phyloP scores from a whole-genome alignment of 2,888 invertebrate genomes.

The Caenorhabditis sinica region DNA sequence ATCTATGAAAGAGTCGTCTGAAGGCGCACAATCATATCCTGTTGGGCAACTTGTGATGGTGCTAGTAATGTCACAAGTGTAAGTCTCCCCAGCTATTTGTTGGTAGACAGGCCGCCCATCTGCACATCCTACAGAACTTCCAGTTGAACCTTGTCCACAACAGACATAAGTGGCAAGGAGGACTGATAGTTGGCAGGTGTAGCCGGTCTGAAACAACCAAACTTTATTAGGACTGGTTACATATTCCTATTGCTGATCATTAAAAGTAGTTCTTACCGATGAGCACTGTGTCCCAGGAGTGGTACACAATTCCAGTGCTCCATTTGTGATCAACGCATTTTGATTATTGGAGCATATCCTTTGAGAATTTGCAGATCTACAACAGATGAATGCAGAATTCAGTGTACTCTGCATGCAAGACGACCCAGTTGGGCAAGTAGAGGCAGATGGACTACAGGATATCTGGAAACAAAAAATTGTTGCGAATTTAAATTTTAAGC shows the following conservation, averaged over 20 bases:
- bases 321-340: constrained; percentile 78
- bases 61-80: constrained; percentile 67
- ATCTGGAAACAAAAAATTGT: no score
- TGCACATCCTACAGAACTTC: constrained; percentile 72
- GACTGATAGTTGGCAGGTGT: constrained; percentile 80
- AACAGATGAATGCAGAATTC: constrained; percentile 66
- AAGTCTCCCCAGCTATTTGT: constrained; percentile 77
- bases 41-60: constrained; percentile 76
- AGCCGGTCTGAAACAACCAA: constrained; percentile 76
- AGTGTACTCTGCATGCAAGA: constrained; percentile 73
- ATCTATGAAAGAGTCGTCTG: constrained; percentile 70
- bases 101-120: constrained; percentile 80
- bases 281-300: constrained; percentile 78
- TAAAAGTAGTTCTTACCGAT: constrained; percentile 22
- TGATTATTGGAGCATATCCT: constrained; percentile 80
- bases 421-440: constrained; percentile 75
- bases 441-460: constrained; percentile 53
- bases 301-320: constrained; percentile 77
- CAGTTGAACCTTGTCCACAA: constrained; percentile 74
- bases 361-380: constrained; percentile 63
- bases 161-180: constrained; percentile 77
- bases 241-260: no score
- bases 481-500: no score
- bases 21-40: constrained; percentile 78
- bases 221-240: no score